These are phyloP conservation scores for Ectobius pallidus DNA, from an alignment of 2,888 invertebrate genomes.

Conservation along the genomic window DNA sequence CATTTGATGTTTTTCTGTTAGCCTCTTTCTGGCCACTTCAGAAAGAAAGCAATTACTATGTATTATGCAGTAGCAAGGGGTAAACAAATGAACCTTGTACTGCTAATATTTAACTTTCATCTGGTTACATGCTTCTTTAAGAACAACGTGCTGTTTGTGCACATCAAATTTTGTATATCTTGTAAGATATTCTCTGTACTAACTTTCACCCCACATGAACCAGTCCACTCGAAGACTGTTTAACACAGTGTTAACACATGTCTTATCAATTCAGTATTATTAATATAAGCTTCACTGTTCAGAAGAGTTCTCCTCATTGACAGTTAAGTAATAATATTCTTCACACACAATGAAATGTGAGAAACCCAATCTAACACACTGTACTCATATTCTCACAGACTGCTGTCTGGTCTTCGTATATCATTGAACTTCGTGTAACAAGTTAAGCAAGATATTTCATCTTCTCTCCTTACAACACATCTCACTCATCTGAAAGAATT, in stretches of 20 bases:
- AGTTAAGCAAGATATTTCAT: conserved; percentile 4
- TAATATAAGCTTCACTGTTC: neutral
- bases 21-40: neutral
- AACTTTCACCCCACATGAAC: neutral
- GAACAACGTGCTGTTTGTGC: too few relatives aligned
- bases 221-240: neutral
- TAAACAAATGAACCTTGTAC: neutral
- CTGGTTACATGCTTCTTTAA: too few relatives aligned
- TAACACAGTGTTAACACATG: too few relatives aligned
- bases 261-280: too few relatives aligned
- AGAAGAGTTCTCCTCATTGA: neutral
- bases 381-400: neutral
- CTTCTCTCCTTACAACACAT: neutral
- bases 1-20: neutral
- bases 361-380: neutral
- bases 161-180: too few relatives aligned
- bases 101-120: too few relatives aligned
- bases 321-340: neutral
- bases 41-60: neutral
- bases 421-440: neutral
- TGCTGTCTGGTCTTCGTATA: neutral
- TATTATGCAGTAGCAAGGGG: neutral
- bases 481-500: neutral
- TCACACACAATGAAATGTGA: neutral
- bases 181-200: too few relatives aligned